These are phyloP conservation scores for Oligia strigilis DNA, from an alignment of 2,888 invertebrate species.

Conservation along the genomic window DNA sequence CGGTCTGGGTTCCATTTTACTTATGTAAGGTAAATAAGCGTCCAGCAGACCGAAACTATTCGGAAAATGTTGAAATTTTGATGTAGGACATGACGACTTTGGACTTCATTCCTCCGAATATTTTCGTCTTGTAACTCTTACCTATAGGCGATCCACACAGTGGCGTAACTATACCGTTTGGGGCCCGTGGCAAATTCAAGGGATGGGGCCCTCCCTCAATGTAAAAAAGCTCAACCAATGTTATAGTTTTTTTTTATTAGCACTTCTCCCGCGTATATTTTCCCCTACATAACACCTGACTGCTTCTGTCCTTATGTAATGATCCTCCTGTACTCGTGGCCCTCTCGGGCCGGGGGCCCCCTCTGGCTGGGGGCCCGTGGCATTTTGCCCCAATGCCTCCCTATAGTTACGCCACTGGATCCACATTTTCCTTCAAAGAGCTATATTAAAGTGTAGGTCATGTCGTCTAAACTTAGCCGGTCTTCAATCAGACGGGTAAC, in stretches of 20 bases:
- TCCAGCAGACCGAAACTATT: not conserved
- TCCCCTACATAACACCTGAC: too few relatives aligned
- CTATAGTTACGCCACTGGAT: not conserved
- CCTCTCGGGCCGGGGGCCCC: too few relatives aligned
- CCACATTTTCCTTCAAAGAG: constrained; percentile 13
- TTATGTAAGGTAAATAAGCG: not conserved
- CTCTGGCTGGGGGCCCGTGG: too few relatives aligned
- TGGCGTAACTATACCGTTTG: too few relatives aligned
- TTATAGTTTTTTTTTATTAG: too few relatives aligned
- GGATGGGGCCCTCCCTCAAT: too few relatives aligned
- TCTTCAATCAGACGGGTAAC: constrained; percentile 66
- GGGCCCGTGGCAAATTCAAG: too few relatives aligned
- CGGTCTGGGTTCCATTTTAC: not conserved
- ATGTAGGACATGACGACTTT: not conserved
- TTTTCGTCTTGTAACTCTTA: not conserved
- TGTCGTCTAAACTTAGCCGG: constrained; percentile 36
- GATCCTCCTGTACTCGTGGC: too few relatives aligned
- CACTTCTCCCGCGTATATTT: too few relatives aligned
- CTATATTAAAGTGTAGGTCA: constrained; percentile 52
- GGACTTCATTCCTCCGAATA: not conserved
- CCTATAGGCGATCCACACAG: not conserved
- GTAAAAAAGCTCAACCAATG: too few relatives aligned
- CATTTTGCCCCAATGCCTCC: too few relatives aligned
- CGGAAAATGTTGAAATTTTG: not conserved
- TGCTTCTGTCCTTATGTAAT: too few relatives aligned